Evolutionary conservation across 2,797 vertebrate species (phyloP).

Genomic region (Myripristis jacobus): DNA sequence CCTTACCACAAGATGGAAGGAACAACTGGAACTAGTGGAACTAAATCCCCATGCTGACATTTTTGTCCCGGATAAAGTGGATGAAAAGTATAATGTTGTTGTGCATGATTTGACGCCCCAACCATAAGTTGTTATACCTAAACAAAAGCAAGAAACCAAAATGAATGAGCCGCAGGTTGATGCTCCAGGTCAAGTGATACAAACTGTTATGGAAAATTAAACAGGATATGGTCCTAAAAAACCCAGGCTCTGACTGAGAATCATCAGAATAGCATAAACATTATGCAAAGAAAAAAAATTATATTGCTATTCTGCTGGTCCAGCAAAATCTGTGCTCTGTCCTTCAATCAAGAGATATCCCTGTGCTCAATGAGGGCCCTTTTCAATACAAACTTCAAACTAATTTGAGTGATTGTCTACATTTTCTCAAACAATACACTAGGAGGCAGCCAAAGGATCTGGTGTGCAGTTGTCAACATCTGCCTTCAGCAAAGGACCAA

Average conservation of each 20-base stretch:
- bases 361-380: neutral
- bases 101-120: neutral
- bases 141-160: neutral
- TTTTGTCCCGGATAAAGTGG: neutral
- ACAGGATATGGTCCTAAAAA: neutral
- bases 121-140: neutral
- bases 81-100: neutral
- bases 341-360: neutral
- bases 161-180: neutral
- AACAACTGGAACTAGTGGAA: neutral
- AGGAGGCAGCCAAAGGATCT: conserved; percentile 16
- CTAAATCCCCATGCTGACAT: neutral
- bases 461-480: conserved; percentile 1
- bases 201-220: neutral
- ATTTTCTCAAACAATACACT: conserved; percentile 26
- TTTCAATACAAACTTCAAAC: neutral
- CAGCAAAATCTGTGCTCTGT: neutral
- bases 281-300: neutral
- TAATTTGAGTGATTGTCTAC: neutral
- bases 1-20: conserved; percentile 2
- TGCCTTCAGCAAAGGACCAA: neutral
- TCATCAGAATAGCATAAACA: neutral
- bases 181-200: neutral
- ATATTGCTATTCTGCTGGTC: neutral
- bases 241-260: neutral